Evolutionary conservation across 2,888 invertebrate genomes (phyloP).

Genomic region (Bimastos eiseni): DNA sequence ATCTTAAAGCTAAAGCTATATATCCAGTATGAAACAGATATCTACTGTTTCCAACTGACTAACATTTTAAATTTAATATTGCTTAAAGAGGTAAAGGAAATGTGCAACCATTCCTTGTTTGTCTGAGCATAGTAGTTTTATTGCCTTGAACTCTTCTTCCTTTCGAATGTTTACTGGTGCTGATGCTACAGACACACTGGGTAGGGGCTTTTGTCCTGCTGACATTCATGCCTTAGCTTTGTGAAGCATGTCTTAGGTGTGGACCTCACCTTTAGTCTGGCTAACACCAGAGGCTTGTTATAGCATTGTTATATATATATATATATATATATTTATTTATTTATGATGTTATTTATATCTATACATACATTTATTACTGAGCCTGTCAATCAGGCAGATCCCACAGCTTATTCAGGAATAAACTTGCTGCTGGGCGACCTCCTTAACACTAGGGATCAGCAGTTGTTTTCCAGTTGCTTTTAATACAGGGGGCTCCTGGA

Average conservation of each 20-base stretch:
- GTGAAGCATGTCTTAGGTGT: background rate
- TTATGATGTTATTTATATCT: too few species aligned
- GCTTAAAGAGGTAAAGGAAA: background rate
- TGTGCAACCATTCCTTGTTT: background rate
- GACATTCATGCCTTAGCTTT: background rate
- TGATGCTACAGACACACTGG: background rate
- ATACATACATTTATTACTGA: too few species aligned
- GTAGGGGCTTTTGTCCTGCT: background rate
- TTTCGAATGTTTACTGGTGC: background rate
- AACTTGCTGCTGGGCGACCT: too few species aligned
- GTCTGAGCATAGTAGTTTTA: background rate
- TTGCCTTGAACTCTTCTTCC: background rate
- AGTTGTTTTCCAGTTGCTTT: too few species aligned
- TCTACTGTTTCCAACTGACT: background rate
- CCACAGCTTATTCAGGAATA: too few species aligned
- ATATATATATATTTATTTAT: too few species aligned
- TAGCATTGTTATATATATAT: too few species aligned
- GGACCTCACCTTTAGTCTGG: background rate
- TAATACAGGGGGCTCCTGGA: too few species aligned
- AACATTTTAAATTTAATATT: background rate
- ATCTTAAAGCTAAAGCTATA: too few species aligned
- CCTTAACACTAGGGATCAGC: too few species aligned
- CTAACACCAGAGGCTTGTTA: too few species aligned
- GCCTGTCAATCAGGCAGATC: too few species aligned
- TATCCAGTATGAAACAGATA: background rate